phyloP scores from a whole-genome alignment of 92 coral and sea anemone genomes.

The Zoanthus sociatus region DNA sequence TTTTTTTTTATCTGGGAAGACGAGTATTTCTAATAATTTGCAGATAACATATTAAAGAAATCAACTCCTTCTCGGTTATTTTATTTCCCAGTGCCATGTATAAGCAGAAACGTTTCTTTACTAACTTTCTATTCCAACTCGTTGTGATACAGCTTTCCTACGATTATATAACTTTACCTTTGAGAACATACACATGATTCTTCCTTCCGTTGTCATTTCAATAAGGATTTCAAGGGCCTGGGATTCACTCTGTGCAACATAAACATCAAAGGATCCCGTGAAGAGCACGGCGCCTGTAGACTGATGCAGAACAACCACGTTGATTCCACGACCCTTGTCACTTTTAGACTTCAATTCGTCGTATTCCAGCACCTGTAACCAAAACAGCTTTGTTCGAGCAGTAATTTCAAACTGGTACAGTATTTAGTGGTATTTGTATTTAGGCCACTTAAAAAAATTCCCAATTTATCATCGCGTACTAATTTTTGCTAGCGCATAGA shows the following conservation, averaged over 20 bases:
- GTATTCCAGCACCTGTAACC: conserved; percentile 13
- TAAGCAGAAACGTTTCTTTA: too few species aligned
- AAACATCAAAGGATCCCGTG: conserved; percentile 57
- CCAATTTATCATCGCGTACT: too few species aligned
- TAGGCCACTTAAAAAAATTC: too few species aligned
- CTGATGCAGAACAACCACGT: conserved; percentile 62
- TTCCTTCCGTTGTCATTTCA: conserved; percentile 63
- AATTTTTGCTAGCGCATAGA: too few species aligned
- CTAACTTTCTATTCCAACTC: neutral
- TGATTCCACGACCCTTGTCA: conserved; percentile 52
- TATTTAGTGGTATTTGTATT: too few species aligned
- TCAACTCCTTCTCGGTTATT: too few species aligned
- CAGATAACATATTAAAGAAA: too few species aligned
- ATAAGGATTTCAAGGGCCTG: conserved; percentile 44
- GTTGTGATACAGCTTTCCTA: neutral
- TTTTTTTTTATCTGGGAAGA: too few species aligned
- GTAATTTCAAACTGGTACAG: neutral
- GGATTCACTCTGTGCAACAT: conserved; percentile 51
- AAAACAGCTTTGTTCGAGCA: neutral
- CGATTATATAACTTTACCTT: conserved; percentile 33
- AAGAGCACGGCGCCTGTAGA: conserved; percentile 58
- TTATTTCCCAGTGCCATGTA: too few species aligned
- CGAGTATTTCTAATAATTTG: too few species aligned
- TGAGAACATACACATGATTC: conserved; percentile 59
- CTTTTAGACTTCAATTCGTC: neutral